Conservation (phyloP, 1,140 invertebrate genomes). For the Pseudomyrmex gracilis region DNA sequence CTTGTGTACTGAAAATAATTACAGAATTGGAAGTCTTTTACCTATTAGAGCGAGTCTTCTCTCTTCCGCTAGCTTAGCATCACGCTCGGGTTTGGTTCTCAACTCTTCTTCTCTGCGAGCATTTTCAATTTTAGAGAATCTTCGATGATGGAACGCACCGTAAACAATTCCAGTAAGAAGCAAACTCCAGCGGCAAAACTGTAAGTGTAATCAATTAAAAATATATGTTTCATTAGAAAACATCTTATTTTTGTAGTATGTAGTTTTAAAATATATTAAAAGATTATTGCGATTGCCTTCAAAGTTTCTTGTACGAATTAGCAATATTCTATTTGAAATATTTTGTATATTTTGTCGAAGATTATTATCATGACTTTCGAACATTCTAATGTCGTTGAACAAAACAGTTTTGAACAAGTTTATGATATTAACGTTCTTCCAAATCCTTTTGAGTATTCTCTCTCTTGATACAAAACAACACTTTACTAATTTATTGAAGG, state of each 20-base stretch:
- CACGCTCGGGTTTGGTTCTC: conserved; percentile 88
- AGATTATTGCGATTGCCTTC: too few relatives aligned
- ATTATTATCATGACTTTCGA: conserved; percentile 43
- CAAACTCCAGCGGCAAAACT: conserved; percentile 92
- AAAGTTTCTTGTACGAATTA: neutral
- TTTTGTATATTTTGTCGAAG: neutral
- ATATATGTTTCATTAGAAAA: neutral
- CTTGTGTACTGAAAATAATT: neutral
- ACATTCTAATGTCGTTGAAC: neutral
- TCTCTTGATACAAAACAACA: neutral
- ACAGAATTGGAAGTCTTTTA: conserved; percentile 69
- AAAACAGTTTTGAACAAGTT: too few relatives aligned
- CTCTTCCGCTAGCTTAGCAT: conserved; percentile 89
- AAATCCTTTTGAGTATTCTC: too few relatives aligned
- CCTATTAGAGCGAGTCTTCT: conserved; percentile 87
- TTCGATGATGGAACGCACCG: conserved; percentile 89
- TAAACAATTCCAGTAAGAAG: conserved; percentile 89
- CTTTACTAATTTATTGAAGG: conserved; percentile 5
- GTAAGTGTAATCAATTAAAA: conserved; percentile 48
- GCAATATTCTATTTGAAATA: neutral
- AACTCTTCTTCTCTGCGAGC: conserved; percentile 88
- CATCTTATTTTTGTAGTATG: neutral
- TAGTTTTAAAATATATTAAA: neutral
- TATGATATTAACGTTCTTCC: too few relatives aligned
- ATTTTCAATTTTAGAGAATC: conserved; percentile 89